A percentile compares a stretch with the other conserved stretches of the same genome.
These are phyloP conservation scores for Ditylenchus dipsaci DNA, from an alignment of 1,140 invertebrate species.

Conservation along the genomic window DNA sequence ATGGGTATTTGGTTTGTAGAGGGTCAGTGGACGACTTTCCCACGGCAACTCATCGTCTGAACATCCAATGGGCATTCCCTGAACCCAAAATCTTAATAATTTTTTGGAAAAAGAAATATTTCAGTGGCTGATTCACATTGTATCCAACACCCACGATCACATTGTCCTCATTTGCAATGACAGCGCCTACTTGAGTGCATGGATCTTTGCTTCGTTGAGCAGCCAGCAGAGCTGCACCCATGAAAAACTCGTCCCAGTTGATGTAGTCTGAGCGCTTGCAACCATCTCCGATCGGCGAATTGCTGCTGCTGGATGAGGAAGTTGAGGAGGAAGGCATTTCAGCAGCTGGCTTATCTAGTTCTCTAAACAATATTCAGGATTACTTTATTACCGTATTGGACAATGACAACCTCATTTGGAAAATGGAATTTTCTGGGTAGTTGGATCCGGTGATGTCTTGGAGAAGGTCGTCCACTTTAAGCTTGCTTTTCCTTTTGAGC, in stretches of 20 bases:
- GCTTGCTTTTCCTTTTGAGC: too few relatives aligned
- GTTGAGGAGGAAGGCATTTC: neutral
- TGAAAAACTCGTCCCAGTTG: slow-evolving; percentile 86
- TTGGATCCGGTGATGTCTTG: too few relatives aligned
- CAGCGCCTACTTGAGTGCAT: slow-evolving; percentile 72
- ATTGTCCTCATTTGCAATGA: slow-evolving; percentile 81
- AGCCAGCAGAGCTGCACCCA: slow-evolving; percentile 76
- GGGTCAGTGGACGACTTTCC: slow-evolving; percentile 64
- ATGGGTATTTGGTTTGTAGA: slow-evolving; percentile 35
- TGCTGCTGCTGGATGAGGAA: neutral
- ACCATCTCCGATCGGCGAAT: neutral
- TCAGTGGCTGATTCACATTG: slow-evolving; percentile 63
- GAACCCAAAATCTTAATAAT: too few relatives aligned
- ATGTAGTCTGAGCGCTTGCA: slow-evolving; percentile 64
- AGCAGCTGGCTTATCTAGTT: too few relatives aligned
- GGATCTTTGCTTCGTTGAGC: slow-evolving; percentile 90
- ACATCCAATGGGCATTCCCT: slow-evolving; percentile 81
- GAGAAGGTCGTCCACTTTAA: too few relatives aligned
- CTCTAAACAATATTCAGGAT: too few relatives aligned
- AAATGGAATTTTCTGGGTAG: too few relatives aligned
- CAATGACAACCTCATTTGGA: too few relatives aligned
- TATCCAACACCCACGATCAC: slow-evolving; percentile 87
- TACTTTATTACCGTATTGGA: too few relatives aligned
- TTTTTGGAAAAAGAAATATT: too few relatives aligned
- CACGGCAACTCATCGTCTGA: slow-evolving; percentile 82